A percentile compares a stretch with the other conserved stretches of the same genome.
These are phyloP conservation scores for Dinoponera quadriceps DNA, from an alignment of 1,140 invertebrate genomes.

Conservation along the genomic window DNA sequence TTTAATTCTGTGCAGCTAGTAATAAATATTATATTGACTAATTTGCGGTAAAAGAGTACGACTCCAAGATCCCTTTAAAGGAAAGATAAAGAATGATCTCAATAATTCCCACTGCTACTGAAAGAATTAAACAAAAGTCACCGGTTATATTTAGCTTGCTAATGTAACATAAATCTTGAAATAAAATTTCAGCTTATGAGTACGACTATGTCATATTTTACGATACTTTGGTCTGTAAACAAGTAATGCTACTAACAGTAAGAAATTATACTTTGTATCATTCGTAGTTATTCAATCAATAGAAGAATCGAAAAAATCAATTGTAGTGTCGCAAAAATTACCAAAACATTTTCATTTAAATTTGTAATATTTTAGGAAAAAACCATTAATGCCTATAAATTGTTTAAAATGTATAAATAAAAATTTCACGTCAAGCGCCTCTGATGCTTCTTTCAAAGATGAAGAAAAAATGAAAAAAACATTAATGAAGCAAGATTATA, in stretches of 20 bases:
- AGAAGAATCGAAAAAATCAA: neutral
- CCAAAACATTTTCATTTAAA: neutral
- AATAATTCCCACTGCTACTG: neutral
- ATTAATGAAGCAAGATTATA: neutral
- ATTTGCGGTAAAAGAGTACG: no score
- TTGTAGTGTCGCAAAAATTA: neutral
- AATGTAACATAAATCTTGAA: conserved; percentile 20
- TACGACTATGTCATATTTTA: conserved; percentile 45
- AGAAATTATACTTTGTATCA: conserved; percentile 1
- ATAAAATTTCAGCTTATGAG: conserved; percentile 44
- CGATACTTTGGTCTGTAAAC: conserved; percentile 36
- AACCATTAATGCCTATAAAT: neutral
- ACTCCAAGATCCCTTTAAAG: no score
- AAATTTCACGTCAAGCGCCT: no score
- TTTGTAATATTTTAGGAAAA: neutral
- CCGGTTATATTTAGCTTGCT: neutral
- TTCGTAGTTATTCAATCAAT: neutral
- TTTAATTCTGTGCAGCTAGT: no score
- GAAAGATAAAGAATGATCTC: neutral
- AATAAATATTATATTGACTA: no score
- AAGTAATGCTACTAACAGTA: neutral
- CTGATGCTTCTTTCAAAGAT: no score
- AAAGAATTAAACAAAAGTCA: conserved; percentile 13
- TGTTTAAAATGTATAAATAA: no score
- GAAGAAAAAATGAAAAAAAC: no score